A percentile compares a stretch with the other conserved stretches of the same genome.
Evolutionary conservation across 2,113 vertebrate genomes (phyloP).

Genomic region (Delphinapterus leucas): DNA sequence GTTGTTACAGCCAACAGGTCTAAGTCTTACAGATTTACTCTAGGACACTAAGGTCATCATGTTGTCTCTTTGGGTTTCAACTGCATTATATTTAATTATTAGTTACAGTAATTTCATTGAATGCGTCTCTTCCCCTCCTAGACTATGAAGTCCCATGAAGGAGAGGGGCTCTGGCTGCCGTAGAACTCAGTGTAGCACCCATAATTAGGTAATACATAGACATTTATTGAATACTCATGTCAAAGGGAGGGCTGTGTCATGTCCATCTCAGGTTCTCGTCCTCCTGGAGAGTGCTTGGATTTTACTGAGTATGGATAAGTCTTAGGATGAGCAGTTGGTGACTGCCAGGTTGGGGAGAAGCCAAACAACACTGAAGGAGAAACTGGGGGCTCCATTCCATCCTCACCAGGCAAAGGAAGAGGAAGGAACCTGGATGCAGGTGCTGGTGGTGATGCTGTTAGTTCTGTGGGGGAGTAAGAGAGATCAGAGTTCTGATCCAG

Average conservation of each 20-base stretch:
- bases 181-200: fast-evolving
- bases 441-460: fast-evolving
- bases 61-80: not conserved
- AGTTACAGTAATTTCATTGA: not conserved
- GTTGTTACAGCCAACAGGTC: not conserved
- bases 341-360: not conserved
- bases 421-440: fast-evolving
- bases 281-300: not conserved
- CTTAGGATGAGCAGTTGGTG: not conserved
- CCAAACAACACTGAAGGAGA: not conserved
- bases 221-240: not conserved
- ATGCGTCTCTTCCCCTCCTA: not conserved
- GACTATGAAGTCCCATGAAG: not conserved
- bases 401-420: not conserved
- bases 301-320: not conserved
- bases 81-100: not conserved
- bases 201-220: not conserved
- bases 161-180: not conserved
- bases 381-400: not conserved
- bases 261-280: not conserved
- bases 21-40: not conserved
- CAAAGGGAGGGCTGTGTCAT: not conserved
- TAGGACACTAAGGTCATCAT: not conserved
- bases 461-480: not conserved
- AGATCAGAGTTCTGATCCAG: not conserved